Evolutionary conservation across 2,113 vertebrate species (phyloP).

Genomic region (Chaetura pelagica): DNA sequence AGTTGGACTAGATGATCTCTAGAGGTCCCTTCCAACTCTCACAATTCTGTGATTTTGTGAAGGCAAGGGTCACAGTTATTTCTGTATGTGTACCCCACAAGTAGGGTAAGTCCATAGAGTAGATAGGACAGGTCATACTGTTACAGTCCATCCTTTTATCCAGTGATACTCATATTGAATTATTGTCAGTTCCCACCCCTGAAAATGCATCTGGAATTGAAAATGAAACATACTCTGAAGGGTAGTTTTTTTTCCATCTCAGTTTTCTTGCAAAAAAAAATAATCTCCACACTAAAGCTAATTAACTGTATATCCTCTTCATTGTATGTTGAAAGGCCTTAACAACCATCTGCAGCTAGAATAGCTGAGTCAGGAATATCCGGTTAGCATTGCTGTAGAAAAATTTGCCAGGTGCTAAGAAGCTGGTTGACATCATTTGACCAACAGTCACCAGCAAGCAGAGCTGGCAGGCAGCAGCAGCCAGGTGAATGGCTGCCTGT

Average conservation of each 20-base stretch:
- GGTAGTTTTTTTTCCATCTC: not conserved
- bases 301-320: not conserved
- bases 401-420: not conserved
- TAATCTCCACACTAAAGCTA: not conserved
- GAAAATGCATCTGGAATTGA: not conserved
- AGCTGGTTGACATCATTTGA: accelerated
- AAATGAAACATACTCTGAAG: not conserved
- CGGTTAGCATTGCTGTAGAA: not conserved
- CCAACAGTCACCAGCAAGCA: accelerated
- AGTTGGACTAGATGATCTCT: too few species aligned
- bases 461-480: not conserved
- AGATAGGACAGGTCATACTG: not conserved
- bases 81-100: accelerated
- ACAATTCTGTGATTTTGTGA: too few species aligned
- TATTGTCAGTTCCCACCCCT: not conserved
- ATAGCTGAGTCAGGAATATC: not conserved
- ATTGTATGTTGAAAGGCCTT: not conserved
- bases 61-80: not conserved
- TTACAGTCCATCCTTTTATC: not conserved
- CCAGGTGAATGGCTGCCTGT: not conserved
- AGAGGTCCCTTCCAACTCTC: too few species aligned
- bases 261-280: not conserved
- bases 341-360: not conserved
- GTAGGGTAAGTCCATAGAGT: accelerated
- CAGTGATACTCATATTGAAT: not conserved